These are phyloP conservation scores for Rhinoraja longicauda DNA, from an alignment of 2,797 vertebrate species.

Conservation along the genomic window DNA sequence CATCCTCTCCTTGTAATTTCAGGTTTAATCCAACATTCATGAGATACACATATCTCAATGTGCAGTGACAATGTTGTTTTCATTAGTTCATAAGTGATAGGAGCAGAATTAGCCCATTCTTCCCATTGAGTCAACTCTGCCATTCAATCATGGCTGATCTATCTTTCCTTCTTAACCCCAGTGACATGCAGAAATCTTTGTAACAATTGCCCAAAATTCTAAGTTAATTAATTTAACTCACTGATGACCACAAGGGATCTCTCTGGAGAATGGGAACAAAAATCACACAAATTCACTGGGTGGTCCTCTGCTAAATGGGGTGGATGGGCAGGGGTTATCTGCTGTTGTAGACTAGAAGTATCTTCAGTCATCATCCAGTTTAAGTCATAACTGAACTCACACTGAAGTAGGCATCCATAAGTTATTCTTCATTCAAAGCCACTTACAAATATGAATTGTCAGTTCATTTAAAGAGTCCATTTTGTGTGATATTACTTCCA, in stretches of 20 bases:
- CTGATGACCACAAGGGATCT: too few relatives aligned
- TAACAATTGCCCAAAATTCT: neutral
- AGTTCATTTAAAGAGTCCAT: neutral
- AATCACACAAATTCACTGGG: neutral
- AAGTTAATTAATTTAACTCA: neutral
- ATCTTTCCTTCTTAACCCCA: too few relatives aligned
- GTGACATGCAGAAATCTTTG: neutral
- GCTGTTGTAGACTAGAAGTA: neutral
- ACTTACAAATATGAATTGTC: neutral
- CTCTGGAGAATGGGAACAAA: neutral
- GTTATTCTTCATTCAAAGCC: neutral
- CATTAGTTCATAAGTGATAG: neutral
- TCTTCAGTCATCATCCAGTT: neutral
- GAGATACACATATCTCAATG: neutral
- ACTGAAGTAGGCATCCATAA: neutral
- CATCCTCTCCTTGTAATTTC: neutral
- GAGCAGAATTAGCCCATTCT: too few relatives aligned
- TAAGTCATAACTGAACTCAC: neutral
- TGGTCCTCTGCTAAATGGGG: neutral
- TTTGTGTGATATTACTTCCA: neutral
- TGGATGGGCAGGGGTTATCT: neutral
- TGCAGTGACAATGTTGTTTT: neutral
- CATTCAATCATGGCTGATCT: too few relatives aligned
- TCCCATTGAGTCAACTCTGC: too few relatives aligned
- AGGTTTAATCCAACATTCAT: neutral